Base-by-base conservation (phyloP, 2,888 invertebrate species). In the Synanthedon vespiformis region DNA sequence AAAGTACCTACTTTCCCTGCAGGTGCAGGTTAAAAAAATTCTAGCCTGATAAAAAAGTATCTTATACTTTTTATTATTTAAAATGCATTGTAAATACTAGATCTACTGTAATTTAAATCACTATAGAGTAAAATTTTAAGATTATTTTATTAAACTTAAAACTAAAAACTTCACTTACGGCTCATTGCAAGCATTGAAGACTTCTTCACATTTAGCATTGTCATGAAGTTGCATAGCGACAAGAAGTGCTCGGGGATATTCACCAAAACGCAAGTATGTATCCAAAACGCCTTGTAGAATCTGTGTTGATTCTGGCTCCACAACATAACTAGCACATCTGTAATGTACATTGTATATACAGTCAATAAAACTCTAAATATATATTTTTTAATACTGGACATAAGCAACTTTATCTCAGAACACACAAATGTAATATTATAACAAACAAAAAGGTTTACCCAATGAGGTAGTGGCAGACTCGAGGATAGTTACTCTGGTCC, bases 291-390 rank as follows among this genome's bases (percentile, higher is more conserved):
- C 93, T 65, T 92, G 92, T 40, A 97, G 84, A 16, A 98, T 91
- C 56, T 93, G 93, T 10, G 91, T 91, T 61, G 96, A 95, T 72
- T 99, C 99, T 8, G 95, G 94, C 71, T 98, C 97, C 18, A 98
- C 96, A 1, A 98, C 97, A 80, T 97, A 98, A 10, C 96, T 94
- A 14, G 98, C 95, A 88, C 98, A 99, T 52, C 96, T 96, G 65
- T 63, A 87, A 72, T 40, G 40, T 10, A 34, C 34, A 34, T 34
- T 34, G 8, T 34, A 22, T 18, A 22, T 22, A 22, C 22, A 22
- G 22, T 22, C 22, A 22, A 22, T 22, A 22, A 22, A 5, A 22
- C 22, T 22, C 22, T 4, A 22, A 22, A 22, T 22, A 22, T 22
- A 1, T 22, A n/a, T n/a, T 4, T 22, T 22, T 22, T 22, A 2